phyloP scores from a whole-genome alignment of 1,140 invertebrate genomes.

The Heliconius himera region DNA sequence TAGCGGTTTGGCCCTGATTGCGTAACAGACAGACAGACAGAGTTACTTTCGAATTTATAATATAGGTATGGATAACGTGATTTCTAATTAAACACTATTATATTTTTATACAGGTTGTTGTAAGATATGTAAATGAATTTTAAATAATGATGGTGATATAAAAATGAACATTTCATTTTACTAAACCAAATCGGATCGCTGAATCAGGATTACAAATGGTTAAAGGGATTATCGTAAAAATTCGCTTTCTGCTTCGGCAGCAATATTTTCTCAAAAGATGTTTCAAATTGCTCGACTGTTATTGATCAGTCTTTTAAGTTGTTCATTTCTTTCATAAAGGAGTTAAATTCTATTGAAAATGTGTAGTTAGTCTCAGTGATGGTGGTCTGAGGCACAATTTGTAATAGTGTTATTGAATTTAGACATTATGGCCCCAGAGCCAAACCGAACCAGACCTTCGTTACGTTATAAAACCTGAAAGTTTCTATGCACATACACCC shows the following conservation, averaged over 20 bases:
- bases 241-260: conserved; percentile 22
- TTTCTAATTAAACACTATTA: too few species aligned
- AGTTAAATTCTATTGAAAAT: conserved; percentile 57
- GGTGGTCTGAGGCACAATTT: conserved; percentile 73
- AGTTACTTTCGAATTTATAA: too few species aligned
- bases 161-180: conserved; percentile 15
- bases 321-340: conserved; percentile 46
- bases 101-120: too few species aligned
- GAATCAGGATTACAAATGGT: conserved; percentile 28
- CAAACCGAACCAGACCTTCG: too few species aligned
- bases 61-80: too few species aligned
- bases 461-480: too few species aligned
- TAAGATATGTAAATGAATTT: too few species aligned
- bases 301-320: conserved; percentile 21
- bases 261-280: conserved; percentile 32
- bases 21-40: too few species aligned
- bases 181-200: conserved; percentile 29
- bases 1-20: too few species aligned
- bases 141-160: not conserved
- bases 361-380: conserved; percentile 62
- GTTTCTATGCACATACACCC: too few species aligned
- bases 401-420: conserved; percentile 79
- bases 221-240: conserved; percentile 29
- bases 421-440: conserved; percentile 40
- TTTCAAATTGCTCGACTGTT: conserved; percentile 22